Evolutionary conservation across 2,888 invertebrate genomes (phyloP).

Genomic region (Zhuqinia jingwanae): DNA sequence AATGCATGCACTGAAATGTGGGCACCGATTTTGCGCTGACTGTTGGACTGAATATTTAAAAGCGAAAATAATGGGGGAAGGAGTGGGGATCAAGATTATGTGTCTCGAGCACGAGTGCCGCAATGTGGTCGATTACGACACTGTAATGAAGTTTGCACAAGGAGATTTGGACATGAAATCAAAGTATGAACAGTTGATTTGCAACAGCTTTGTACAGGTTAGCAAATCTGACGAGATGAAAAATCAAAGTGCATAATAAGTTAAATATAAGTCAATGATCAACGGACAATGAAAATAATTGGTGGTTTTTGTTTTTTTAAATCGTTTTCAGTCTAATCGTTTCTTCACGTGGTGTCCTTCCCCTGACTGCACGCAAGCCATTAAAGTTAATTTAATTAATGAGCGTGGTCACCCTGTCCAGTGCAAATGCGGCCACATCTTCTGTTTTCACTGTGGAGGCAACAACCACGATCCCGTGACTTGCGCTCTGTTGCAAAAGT

Average conservation of each 20-base stretch:
- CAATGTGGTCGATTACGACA: slow-evolving; percentile 97
- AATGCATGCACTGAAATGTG: slow-evolving; percentile 99
- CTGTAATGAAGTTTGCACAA: slow-evolving; percentile 92
- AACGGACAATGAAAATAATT: too few relatives aligned
- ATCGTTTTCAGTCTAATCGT: slow-evolving; percentile 86
- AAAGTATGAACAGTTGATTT: slow-evolving; percentile 98
- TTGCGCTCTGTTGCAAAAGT: slow-evolving; percentile 83
- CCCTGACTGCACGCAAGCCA: slow-evolving; percentile 96
- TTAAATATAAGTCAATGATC: too few relatives aligned
- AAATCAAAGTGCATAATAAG: too few relatives aligned
- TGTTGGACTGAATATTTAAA: slow-evolving; percentile 99
- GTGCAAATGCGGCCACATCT: slow-evolving; percentile 83
- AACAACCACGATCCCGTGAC: slow-evolving; percentile 84
- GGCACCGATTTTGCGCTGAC: slow-evolving; percentile 91
- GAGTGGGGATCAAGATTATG: slow-evolving; percentile 84
- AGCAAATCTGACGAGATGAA: too few relatives aligned
- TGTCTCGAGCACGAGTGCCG: too few relatives aligned
- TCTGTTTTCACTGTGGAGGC: slow-evolving; percentile 83
- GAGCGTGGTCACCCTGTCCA: slow-evolving; percentile 81
- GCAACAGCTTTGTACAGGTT: slow-evolving; percentile 99
- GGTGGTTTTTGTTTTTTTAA: too few relatives aligned
- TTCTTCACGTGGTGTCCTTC: slow-evolving; percentile 98
- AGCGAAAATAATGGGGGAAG: slow-evolving; percentile 98
- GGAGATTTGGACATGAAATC: slow-evolving; percentile 92
- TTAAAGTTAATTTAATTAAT: slow-evolving; percentile 91